Percentiles rank a stretch among this genome's conserved stretches.
Evolutionary conservation across 2,113 vertebrate species (phyloP).

Genomic region (Trematocara unimaculatum): DNA sequence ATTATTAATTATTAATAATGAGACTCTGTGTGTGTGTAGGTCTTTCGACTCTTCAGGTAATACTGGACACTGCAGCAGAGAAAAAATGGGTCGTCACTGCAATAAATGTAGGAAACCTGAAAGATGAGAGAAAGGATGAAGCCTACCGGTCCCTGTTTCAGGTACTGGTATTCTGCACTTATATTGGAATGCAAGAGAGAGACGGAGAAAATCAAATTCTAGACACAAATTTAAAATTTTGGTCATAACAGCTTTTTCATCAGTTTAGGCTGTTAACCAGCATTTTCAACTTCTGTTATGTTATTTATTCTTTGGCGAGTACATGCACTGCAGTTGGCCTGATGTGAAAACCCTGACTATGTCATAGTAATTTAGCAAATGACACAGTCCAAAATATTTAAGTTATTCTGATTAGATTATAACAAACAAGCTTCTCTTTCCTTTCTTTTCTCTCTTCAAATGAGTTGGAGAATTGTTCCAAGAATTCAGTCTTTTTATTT

Average conservation of each 20-base stretch:
- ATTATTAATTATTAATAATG: background rate
- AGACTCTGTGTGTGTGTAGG: conserved; percentile 61
- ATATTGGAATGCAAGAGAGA: background rate
- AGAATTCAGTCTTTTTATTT: background rate
- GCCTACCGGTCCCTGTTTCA: conserved; percentile 94
- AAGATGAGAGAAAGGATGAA: conserved; percentile 96
- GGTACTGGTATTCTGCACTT: conserved; percentile 14
- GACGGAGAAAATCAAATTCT: background rate
- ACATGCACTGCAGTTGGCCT: background rate
- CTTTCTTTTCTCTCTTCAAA: background rate
- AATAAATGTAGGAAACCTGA: conserved; percentile 96
- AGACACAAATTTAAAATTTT: background rate
- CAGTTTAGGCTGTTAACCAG: background rate
- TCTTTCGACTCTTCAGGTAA: conserved; percentile 89
- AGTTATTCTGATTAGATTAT: background rate
- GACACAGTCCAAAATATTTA: background rate
- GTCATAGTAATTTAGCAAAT: background rate
- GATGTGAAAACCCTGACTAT: background rate
- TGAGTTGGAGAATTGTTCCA: background rate
- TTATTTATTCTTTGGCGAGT: background rate
- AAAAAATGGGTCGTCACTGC: conserved; percentile 97
- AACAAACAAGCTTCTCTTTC: background rate
- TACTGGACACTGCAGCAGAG: conserved; percentile 93
- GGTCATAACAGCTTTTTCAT: background rate
- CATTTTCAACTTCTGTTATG: background rate